These are phyloP conservation scores for Oryzias celebensis DNA, from an alignment of 2,113 vertebrate genomes.

Conservation along the genomic window DNA sequence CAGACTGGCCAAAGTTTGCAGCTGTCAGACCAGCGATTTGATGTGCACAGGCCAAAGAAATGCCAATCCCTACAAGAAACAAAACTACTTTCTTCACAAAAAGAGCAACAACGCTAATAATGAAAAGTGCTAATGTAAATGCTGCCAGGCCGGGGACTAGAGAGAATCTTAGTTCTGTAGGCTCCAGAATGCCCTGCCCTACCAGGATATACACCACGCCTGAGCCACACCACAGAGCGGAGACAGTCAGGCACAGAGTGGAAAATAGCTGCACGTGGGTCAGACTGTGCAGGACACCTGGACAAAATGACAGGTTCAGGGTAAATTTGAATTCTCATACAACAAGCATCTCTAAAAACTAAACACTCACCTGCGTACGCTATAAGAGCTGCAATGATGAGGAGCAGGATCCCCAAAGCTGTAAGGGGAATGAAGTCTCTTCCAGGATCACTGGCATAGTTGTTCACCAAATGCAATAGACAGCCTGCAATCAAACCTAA, in stretches of 20 bases:
- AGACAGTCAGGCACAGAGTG: slow-evolving; percentile 80
- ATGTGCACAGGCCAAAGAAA: slow-evolving; percentile 82
- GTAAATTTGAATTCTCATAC: neutral
- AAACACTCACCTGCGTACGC: slow-evolving; percentile 79
- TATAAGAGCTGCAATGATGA: slow-evolving; percentile 75
- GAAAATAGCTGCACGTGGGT: slow-evolving; percentile 71
- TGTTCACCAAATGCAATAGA: slow-evolving; percentile 79
- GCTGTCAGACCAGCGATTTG: slow-evolving; percentile 75
- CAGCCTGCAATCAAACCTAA: slow-evolving; percentile 69
- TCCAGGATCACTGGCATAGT: slow-evolving; percentile 71
- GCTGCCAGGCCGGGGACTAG: slow-evolving; percentile 82
- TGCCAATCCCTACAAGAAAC: slow-evolving; percentile 67
- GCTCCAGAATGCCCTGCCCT: slow-evolving; percentile 68
- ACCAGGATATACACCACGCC: slow-evolving; percentile 79
- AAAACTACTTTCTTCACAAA: slow-evolving; percentile 69
- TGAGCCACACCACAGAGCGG: slow-evolving; percentile 81
- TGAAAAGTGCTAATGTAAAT: slow-evolving; percentile 76
- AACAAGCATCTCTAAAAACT: neutral
- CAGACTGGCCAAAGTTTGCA: slow-evolving; percentile 72
- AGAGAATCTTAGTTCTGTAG: slow-evolving; percentile 52
- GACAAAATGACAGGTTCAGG: slow-evolving; percentile 5
- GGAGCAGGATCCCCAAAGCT: slow-evolving; percentile 82
- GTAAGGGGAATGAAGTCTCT: slow-evolving; percentile 73
- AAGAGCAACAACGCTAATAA: slow-evolving; percentile 73
- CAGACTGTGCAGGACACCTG: slow-evolving; percentile 77